Percentiles rank a stretch among this genome's conserved stretches.
Evolutionary conservation across 2,797 vertebrate species (phyloP).

Genomic region (Rhynchonycteris naso): DNA sequence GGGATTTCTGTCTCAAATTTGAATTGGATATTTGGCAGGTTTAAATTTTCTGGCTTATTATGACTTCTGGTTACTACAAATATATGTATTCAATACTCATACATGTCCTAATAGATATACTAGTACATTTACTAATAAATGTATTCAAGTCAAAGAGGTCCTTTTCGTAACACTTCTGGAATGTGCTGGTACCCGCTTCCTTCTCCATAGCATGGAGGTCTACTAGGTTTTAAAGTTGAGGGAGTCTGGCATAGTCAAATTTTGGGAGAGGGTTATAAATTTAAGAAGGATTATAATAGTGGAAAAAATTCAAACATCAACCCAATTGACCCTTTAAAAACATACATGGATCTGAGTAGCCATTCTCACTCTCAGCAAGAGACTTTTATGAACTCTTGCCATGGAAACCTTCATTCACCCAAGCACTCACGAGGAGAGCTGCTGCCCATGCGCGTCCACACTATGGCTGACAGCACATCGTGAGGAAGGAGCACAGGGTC

Average conservation of each 20-base stretch:
- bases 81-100: background rate
- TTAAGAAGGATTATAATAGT: background rate
- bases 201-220: background rate
- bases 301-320: background rate
- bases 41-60: background rate
- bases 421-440: accelerated
- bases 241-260: background rate
- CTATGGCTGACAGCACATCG: background rate
- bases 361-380: too few relatives aligned
- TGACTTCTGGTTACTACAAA: background rate
- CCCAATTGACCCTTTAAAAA: background rate
- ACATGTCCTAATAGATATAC: background rate
- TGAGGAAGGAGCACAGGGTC: background rate
- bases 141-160: background rate
- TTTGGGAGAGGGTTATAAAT: background rate
- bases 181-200: background rate
- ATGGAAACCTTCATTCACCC: background rate
- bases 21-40: background rate
- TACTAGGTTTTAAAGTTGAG: background rate
- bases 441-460: background rate
- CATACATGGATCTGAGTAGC: background rate
- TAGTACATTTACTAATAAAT: background rate
- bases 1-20: constrained; percentile 5
- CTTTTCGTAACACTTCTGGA: background rate
- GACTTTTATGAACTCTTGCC: background rate